Conservation (phyloP, 2,113 vertebrate genomes). For the Eublepharis macularius region DNA sequence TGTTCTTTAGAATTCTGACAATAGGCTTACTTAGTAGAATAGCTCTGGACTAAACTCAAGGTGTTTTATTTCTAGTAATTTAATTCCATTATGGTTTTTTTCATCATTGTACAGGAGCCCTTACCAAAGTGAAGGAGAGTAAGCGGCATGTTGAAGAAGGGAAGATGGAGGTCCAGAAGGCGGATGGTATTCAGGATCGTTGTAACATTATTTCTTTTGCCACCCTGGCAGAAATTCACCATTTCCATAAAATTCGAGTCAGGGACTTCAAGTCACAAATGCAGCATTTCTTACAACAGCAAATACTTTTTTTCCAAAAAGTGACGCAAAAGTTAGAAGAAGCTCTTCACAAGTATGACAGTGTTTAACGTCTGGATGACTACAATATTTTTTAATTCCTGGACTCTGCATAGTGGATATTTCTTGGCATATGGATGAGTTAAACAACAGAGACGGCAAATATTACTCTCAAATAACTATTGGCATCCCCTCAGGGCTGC, state of each 20-base stretch:
- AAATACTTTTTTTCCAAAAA: slow-evolving; percentile 96
- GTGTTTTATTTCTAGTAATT: background rate
- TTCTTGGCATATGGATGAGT: slow-evolving; percentile 28
- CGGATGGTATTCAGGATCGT: slow-evolving; percentile 91
- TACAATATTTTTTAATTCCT: slow-evolving; percentile 86
- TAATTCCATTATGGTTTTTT: slow-evolving; percentile 30
- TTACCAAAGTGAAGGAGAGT: slow-evolving; percentile 97
- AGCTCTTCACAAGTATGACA: slow-evolving; percentile 93
- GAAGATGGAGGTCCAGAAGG: slow-evolving; percentile 94
- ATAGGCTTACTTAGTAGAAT: background rate
- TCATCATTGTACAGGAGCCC: slow-evolving; percentile 82
- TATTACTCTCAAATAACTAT: slow-evolving; percentile 64
- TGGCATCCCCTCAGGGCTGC: slow-evolving; percentile 61
- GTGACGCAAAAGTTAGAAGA: slow-evolving; percentile 95
- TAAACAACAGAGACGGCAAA: slow-evolving; percentile 21
- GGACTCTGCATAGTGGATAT: slow-evolving; percentile 42
- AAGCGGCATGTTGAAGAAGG: slow-evolving; percentile 95
- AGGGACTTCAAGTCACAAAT: slow-evolving; percentile 96
- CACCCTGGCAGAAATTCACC: slow-evolving; percentile 97
- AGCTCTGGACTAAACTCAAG: background rate
- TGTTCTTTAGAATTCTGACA: background rate
- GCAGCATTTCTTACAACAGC: slow-evolving; percentile 96
- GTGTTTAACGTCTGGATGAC: slow-evolving; percentile 75
- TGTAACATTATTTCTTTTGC: slow-evolving; percentile 98
- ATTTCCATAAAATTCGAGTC: slow-evolving; percentile 95